phyloP scores from a whole-genome alignment of 2,888 invertebrate genomes.

The Hemicrepidius hirtus region DNA sequence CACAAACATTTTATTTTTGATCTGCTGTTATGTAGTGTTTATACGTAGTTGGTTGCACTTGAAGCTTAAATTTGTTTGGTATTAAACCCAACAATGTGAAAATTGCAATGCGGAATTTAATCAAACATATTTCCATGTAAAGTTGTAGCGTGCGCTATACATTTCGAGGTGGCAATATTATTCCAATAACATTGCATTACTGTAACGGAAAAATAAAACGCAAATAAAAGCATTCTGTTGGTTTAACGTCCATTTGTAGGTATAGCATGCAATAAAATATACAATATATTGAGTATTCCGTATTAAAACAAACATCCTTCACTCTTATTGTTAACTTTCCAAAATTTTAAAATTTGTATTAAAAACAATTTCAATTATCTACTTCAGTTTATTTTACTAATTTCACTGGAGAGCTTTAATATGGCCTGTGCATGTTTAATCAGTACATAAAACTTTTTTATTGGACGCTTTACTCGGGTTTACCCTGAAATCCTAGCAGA shows the following conservation, averaged over 20 bases:
- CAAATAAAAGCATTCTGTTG: too few relatives aligned
- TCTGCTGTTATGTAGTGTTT: background rate
- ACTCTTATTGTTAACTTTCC: too few relatives aligned
- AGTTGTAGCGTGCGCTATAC: too few relatives aligned
- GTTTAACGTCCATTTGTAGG: too few relatives aligned
- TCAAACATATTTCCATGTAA: background rate
- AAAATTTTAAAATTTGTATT: too few relatives aligned
- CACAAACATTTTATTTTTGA: too few relatives aligned
- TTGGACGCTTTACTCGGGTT: conserved; percentile 12
- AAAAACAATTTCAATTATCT: background rate
- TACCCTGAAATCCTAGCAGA: conserved; percentile 13
- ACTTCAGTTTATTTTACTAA: background rate
- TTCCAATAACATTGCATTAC: too few relatives aligned
- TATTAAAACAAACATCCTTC: too few relatives aligned
- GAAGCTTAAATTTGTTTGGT: background rate
- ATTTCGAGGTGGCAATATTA: too few relatives aligned
- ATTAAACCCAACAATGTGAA: background rate
- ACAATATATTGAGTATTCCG: too few relatives aligned
- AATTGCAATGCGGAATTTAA: background rate
- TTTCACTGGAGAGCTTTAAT: conserved; percentile 5
- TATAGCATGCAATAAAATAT: too few relatives aligned
- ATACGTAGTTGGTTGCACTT: background rate
- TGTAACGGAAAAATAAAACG: too few relatives aligned
- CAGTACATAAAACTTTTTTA: conserved; percentile 30
- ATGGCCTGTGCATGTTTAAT: conserved; percentile 22